These are phyloP conservation scores for Ceratothoa steindachneri DNA, from an alignment of 2,888 invertebrate species.

Conservation along the genomic window DNA sequence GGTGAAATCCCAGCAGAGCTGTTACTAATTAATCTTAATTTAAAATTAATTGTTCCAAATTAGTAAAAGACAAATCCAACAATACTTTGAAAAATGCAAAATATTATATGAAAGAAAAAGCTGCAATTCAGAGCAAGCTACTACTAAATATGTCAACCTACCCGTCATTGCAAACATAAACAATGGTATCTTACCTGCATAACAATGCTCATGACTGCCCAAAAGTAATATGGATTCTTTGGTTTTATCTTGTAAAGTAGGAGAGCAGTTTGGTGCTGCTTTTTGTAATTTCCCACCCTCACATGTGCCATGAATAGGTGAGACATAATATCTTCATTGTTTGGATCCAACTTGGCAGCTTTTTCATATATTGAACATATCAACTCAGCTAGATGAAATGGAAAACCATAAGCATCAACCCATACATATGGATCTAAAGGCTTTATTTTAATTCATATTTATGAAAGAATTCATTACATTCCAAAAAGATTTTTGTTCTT, in stretches of 20 bases:
- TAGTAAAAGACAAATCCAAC: no score
- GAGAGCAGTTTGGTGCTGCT: slow-evolving; percentile 85
- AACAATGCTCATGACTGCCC: slow-evolving; percentile 95
- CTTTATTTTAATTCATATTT: slow-evolving; percentile 19
- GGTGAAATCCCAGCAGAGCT: no score
- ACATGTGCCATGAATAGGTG: slow-evolving; percentile 96
- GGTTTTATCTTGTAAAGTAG: slow-evolving; percentile 78
- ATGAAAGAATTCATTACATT: not conserved
- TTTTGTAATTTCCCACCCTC: slow-evolving; percentile 78
- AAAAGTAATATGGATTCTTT: slow-evolving; percentile 95
- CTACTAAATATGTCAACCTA: no score
- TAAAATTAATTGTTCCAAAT: no score
- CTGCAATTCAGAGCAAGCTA: no score
- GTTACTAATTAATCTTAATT: no score
- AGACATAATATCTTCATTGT: slow-evolving; percentile 85
- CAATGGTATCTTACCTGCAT: slow-evolving; percentile 80
- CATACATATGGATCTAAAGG: no score
- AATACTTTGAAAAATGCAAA: no score
- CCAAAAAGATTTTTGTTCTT: no score
- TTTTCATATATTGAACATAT: slow-evolving; percentile 85
- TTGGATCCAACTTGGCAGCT: slow-evolving; percentile 77
- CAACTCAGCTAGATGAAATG: slow-evolving; percentile 66
- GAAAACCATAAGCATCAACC: slow-evolving; percentile 49
- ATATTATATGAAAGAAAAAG: no score
- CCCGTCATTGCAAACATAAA: no score